phyloP scores from a whole-genome alignment of 1,140 invertebrate genomes.

The Leptinotarsa defecta region DNA sequence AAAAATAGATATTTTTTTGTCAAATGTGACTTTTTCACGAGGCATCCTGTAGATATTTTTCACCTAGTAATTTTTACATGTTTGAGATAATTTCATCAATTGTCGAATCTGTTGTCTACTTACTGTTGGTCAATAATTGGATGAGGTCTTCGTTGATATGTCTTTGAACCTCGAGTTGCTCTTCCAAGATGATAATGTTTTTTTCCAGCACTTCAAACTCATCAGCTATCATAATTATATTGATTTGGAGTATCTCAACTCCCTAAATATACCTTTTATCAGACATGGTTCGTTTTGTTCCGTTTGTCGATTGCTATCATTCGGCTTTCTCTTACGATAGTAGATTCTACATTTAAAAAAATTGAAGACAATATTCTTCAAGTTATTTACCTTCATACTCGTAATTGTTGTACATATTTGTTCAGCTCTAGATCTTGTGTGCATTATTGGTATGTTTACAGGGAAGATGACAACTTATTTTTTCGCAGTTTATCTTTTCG shows the following conservation, averaged over 20 bases:
- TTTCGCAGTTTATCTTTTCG: too few relatives aligned
- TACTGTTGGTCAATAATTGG: not conserved
- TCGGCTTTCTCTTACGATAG: not conserved
- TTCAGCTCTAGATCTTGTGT: conserved; percentile 5
- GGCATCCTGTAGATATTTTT: too few relatives aligned
- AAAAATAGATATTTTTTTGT: too few relatives aligned
- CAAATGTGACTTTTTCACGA: too few relatives aligned
- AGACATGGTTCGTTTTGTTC: not conserved
- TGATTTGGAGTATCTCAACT: conserved; percentile 9
- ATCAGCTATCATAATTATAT: not conserved
- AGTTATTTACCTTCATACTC: conserved; percentile 23
- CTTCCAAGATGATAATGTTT: not conserved
- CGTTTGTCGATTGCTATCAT: not conserved
- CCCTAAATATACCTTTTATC: conserved; percentile 3
- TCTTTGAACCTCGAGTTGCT: not conserved
- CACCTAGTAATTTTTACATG: too few relatives aligned
- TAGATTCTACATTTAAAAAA: not conserved
- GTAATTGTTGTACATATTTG: conserved; percentile 10
- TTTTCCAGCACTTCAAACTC: conserved; percentile 16
- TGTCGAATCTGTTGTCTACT: not conserved
- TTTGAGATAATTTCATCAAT: too few relatives aligned
- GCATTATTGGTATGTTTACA: not conserved
- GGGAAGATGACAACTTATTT: not conserved
- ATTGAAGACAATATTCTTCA: not conserved
- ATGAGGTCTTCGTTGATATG: not conserved